phyloP scores from a whole-genome alignment of 1,140 invertebrate genomes.

The Archegozetes longisetosus region DNA sequence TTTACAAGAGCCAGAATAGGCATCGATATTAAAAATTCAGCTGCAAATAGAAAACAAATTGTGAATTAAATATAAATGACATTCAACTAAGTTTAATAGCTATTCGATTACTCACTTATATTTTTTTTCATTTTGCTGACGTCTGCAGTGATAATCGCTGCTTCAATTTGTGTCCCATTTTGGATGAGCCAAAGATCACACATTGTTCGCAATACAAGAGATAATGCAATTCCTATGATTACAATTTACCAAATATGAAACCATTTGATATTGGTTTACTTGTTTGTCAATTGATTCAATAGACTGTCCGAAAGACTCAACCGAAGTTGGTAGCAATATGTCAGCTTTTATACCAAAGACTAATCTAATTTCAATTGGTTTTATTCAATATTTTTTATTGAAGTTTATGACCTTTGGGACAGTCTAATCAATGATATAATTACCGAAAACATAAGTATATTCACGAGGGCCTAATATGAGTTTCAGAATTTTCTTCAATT shows the following conservation, averaged over 20 bases:
- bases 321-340: no score
- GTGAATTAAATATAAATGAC: background rate
- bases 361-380: no score
- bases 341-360: no score
- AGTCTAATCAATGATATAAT: no score
- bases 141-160: conserved; percentile 69
- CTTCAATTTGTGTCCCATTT: conserved; percentile 80
- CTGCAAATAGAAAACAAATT: conserved; percentile 19
- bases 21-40: conserved; percentile 28
- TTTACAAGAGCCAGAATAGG: conserved; percentile 23
- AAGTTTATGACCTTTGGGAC: no score
- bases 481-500: conserved; percentile 1
- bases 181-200: conserved; percentile 96
- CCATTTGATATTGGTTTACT: no score
- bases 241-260: background rate
- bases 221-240: conserved; percentile 42
- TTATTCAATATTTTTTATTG: no score
- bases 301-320: no score
- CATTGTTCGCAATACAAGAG: conserved; percentile 67
- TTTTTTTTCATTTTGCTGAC: conserved; percentile 57
- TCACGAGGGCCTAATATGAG: conserved; percentile 5
- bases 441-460: conserved; percentile 4
- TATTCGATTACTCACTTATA: conserved; percentile 35
- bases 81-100: background rate
- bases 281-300: no score